Conservation (phyloP, 2,888 invertebrate genomes). For the Mythimna impura region DNA sequence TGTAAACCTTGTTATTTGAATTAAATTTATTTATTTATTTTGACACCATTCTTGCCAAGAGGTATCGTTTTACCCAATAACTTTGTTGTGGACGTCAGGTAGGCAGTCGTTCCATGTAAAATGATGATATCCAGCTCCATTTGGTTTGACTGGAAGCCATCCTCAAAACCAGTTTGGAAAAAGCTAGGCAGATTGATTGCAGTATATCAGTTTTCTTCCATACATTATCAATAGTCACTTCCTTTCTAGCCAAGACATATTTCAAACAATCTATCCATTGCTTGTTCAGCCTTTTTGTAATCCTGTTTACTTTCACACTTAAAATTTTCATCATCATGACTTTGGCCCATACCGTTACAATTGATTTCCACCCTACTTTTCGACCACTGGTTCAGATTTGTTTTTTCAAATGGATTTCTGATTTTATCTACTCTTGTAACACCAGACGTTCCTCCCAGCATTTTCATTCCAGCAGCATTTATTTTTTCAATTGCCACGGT, state of each 20-base stretch:
- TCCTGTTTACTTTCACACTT: background rate
- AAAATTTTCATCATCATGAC: background rate
- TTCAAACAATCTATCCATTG: background rate
- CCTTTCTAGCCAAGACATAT: background rate
- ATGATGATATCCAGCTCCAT: too few species aligned
- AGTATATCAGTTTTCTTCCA: too few species aligned
- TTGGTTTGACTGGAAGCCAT: too few species aligned
- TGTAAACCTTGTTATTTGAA: too few species aligned
- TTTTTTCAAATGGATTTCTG: background rate
- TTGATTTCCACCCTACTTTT: background rate
- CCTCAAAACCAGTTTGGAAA: too few species aligned
- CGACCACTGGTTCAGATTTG: background rate
- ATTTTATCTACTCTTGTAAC: background rate
- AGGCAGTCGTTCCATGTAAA: too few species aligned
- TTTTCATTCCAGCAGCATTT: background rate
- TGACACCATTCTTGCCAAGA: too few species aligned
- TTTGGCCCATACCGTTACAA: too few species aligned
- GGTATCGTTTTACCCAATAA: too few species aligned
- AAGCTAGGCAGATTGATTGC: too few species aligned
- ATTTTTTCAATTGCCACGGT: background rate
- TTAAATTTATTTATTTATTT: too few species aligned
- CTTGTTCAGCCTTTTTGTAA: background rate
- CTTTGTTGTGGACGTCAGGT: too few species aligned
- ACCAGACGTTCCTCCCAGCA: background rate
- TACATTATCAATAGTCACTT: background rate